A percentile compares a stretch with the other conserved stretches of the same genome.
Evolutionary conservation across 64 coral and sea anemone genomes (phyloP).

Genomic region (Catalaphyllia jardinei): DNA sequence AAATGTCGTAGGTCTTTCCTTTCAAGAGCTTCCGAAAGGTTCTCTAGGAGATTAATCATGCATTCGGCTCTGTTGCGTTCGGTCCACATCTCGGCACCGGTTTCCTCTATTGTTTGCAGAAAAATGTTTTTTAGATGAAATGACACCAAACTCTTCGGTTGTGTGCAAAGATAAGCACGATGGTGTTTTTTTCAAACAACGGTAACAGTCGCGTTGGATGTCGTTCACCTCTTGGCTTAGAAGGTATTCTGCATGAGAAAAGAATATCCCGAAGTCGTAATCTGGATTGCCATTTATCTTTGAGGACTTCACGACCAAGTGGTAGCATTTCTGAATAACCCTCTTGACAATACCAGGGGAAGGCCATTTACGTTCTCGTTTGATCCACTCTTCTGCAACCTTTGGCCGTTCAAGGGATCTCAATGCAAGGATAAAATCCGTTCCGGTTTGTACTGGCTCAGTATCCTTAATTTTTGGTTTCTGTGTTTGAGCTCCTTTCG

Average conservation of each 20-base stretch:
- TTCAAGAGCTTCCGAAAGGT: background rate
- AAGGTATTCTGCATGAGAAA: slow-evolving; percentile 64
- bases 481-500: background rate
- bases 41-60: slow-evolving; percentile 45
- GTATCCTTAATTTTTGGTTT: background rate
- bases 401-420: slow-evolving; percentile 47
- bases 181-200: slow-evolving; percentile 61
- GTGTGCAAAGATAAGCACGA: slow-evolving; percentile 40
- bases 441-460: background rate
- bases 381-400: slow-evolving; percentile 46
- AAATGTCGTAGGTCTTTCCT: slow-evolving; percentile 45
- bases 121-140: slow-evolving; percentile 76
- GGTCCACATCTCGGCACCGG: slow-evolving; percentile 63
- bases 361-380: slow-evolving; percentile 66
- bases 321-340: slow-evolving; percentile 57
- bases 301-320: slow-evolving; percentile 57
- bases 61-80: slow-evolving; percentile 54
- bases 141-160: slow-evolving; percentile 28
- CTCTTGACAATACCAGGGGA: background rate
- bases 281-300: slow-evolving; percentile 38
- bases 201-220: slow-evolving; percentile 65
- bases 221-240: slow-evolving; percentile 59
- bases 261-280: slow-evolving; percentile 62
- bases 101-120: slow-evolving; percentile 71
- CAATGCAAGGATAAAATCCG: slow-evolving; percentile 70